Evolutionary conservation across 2,113 vertebrate genomes (phyloP).

Genomic region (Heptranchias perlo): DNA sequence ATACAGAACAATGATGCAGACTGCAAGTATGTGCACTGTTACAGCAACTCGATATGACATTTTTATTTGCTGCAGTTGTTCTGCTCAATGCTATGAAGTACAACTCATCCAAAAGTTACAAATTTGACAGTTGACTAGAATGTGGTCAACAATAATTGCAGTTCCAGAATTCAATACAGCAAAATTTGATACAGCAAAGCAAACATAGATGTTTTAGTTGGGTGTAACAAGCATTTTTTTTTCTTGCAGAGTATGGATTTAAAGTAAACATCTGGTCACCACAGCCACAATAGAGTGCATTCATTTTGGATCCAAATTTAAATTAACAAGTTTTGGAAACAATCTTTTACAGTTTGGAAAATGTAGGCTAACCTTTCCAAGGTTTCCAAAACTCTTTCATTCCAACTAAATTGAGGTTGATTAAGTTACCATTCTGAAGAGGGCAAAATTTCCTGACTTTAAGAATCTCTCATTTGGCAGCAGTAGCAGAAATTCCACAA

Average conservation of each 20-base stretch:
- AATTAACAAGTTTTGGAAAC: slow-evolving; percentile 56
- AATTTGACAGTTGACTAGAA: slow-evolving; percentile 28
- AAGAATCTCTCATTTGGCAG: slow-evolving; percentile 20
- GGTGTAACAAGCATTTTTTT: slow-evolving; percentile 58
- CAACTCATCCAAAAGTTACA: slow-evolving; percentile 29
- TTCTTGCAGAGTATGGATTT: slow-evolving; percentile 57
- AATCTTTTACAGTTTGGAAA: slow-evolving; percentile 39
- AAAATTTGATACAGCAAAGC: slow-evolving; percentile 53
- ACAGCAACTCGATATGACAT: slow-evolving; percentile 5
- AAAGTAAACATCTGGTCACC: slow-evolving; percentile 70
- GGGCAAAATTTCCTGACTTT: slow-evolving; percentile 33
- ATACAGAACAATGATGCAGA: background rate
- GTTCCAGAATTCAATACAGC: slow-evolving; percentile 33
- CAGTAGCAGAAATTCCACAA: slow-evolving; percentile 25
- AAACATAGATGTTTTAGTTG: slow-evolving; percentile 64
- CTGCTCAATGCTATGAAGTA: background rate
- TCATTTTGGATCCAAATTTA: slow-evolving; percentile 59
- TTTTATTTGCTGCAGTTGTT: slow-evolving; percentile 28
- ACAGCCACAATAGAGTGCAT: slow-evolving; percentile 60
- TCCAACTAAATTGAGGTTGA: slow-evolving; percentile 39
- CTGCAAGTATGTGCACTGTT: background rate
- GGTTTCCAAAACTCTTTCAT: slow-evolving; percentile 34
- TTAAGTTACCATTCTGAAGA: slow-evolving; percentile 35
- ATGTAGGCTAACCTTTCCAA: slow-evolving; percentile 37
- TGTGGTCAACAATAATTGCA: slow-evolving; percentile 37